Evolutionary conservation across 2,888 invertebrate genomes (phyloP).

Genomic region (Eumerus sabulonum): DNA sequence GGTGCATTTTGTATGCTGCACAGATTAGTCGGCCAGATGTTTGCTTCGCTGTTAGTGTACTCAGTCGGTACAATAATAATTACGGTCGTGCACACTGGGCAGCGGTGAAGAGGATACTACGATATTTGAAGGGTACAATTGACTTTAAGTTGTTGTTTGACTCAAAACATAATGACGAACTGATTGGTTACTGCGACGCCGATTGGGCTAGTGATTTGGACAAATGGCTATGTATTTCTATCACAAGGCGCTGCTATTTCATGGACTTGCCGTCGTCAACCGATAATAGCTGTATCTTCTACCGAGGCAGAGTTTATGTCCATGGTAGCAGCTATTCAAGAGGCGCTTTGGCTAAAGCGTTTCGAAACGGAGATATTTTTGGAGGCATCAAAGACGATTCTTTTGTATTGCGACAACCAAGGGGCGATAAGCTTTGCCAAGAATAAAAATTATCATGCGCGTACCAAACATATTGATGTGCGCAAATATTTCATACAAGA

Average conservation of each 20-base stretch:
- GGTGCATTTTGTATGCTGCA: conserved; percentile 33
- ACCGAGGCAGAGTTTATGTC: conserved; percentile 64
- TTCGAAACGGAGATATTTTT: conserved; percentile 1
- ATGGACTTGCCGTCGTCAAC: conserved; percentile 50
- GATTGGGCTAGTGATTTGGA: conserved; percentile 58
- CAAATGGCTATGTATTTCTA: conserved; percentile 49
- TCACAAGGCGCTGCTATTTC: conserved; percentile 49
- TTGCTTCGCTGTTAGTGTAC: conserved; percentile 59
- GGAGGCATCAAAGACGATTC: conserved; percentile 4
- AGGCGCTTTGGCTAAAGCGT: conserved; percentile 59
- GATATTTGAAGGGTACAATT: conserved; percentile 39
- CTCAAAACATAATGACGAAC: background rate
- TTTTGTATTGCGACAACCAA: conserved; percentile 6
- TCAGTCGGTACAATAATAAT: conserved; percentile 65
- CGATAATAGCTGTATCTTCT: conserved; percentile 55
- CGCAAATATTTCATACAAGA: conserved; percentile 1
- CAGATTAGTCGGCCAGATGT: conserved; percentile 60
- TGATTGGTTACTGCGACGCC: conserved; percentile 52
- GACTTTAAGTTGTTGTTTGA: conserved; percentile 26
- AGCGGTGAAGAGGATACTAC: conserved; percentile 59
- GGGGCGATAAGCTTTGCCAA: conserved; percentile 3
- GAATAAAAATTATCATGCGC: background rate
- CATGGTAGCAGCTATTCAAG: conserved; percentile 44
- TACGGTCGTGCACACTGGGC: conserved; percentile 63
- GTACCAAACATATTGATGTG: conserved; percentile 12